Base-by-base conservation (phyloP, 2,797 vertebrate species). In the Microtus californicus region DNA sequence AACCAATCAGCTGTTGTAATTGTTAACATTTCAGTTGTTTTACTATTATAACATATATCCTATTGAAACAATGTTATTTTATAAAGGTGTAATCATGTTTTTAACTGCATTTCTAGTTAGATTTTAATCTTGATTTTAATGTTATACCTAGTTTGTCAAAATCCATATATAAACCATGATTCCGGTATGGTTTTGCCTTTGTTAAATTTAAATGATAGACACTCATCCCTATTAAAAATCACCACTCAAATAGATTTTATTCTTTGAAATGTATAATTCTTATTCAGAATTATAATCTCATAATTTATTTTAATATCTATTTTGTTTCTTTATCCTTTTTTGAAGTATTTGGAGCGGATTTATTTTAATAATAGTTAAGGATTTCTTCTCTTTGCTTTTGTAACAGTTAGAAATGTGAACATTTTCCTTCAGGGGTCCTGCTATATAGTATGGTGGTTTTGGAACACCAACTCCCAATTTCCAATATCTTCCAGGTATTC, bases 81-180 rank as follows among this genome's bases (percentile, higher is more conserved):
- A 37, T n/a, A 12, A 80, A n/a, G 21, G 5, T 56, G 21, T 37
- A 83, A 37, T 37, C 71, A 79, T 85, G 34, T 12, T 43, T 23
- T 56, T 19, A 27, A 77, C 69, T 94, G 6, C 9, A 15, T 85
- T n/a, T 14, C 54, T 31, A 48, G 54, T 17, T 87, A 23, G 6
- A n/a, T 76, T 95, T 94, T 88, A 69, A 88, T 85, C 63, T 91
- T 87, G 23, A 11, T 81, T 10, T 80, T 63, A 80, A 25, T 13
- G 56, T 31, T 74, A 25, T 25, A 56, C 27, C 63, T 94, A 73
- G 2, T 40, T 76, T 40, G 15, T 45, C 25, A n/a, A 83, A 80
- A 3, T 87, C 12, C 37, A 63, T 51, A 69, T 19, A 77, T 59
- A n/a, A 77, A 51, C 37, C 13, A 14, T 85, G 0, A 9, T 56